A percentile compares a stretch with the other conserved stretches of the same genome.
phyloP scores from a whole-genome alignment of 2,888 invertebrate species.

The Phortica magna region DNA sequence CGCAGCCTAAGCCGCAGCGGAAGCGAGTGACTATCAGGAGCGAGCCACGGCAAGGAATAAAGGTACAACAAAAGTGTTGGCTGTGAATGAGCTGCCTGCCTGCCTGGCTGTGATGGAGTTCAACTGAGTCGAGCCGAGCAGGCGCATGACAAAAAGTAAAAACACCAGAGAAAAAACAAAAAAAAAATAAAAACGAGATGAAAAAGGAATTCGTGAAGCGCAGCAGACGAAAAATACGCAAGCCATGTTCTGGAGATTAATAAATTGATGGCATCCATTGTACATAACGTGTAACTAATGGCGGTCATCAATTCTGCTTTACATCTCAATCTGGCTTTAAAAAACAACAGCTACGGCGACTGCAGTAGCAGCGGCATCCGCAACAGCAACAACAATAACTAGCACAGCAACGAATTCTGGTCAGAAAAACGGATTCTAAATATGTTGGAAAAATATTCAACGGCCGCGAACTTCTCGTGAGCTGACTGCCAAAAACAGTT shows the following conservation, averaged over 20 bases:
- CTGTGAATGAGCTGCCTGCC: conserved; percentile 21
- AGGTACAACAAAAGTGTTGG: background rate
- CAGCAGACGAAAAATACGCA: conserved; percentile 52
- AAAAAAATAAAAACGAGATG: conserved; percentile 35
- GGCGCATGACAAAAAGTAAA: conserved; percentile 38
- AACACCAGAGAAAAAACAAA: conserved; percentile 33
- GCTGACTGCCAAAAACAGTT: no score
- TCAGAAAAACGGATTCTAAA: background rate
- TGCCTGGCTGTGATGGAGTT: conserved; percentile 39
- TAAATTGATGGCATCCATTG: conserved; percentile 80
- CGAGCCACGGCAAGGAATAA: conserved; percentile 10
- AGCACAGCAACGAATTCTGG: conserved; percentile 6
- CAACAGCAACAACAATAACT: conserved; percentile 15
- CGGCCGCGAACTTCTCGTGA: no score
- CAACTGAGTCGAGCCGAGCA: conserved; percentile 48
- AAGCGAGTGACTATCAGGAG: conserved; percentile 9
- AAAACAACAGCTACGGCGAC: conserved; percentile 33
- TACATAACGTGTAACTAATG: conserved; percentile 80
- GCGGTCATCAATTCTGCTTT: conserved; percentile 79
- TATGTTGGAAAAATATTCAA: background rate
- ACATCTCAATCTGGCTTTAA: conserved; percentile 79
- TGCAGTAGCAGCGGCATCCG: background rate
- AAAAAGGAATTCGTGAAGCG: conserved; percentile 42
- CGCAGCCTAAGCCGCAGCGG: conserved; percentile 51
- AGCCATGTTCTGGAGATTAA: conserved; percentile 79